phyloP scores from a whole-genome alignment of 2,888 invertebrate genomes.

The Gerris lacustris region DNA sequence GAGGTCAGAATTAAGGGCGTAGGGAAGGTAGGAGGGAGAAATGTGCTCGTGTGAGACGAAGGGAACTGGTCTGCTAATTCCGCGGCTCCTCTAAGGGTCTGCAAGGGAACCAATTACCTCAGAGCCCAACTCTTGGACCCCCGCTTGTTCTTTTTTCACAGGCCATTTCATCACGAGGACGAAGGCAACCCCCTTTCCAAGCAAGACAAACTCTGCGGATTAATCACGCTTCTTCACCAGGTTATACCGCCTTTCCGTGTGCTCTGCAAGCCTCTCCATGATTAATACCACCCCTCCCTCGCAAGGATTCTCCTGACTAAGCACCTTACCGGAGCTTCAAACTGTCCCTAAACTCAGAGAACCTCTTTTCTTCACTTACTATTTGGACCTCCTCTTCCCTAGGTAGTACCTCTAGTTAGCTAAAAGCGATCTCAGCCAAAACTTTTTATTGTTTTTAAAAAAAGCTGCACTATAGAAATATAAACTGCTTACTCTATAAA shows the following conservation, averaged over 20 bases:
- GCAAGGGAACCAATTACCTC: conserved; percentile 24
- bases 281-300: conserved; percentile 11
- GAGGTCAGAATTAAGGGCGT: background rate
- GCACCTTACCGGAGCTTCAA: background rate
- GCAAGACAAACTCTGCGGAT: conserved; percentile 25
- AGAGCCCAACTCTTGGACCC: conserved; percentile 9
- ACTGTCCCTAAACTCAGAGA: too few relatives aligned
- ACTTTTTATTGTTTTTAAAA: too few relatives aligned
- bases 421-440: too few relatives aligned
- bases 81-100: background rate
- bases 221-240: conserved; percentile 25
- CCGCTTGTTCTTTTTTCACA: conserved; percentile 21
- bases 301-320: conserved; percentile 1
- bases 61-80: conserved; percentile 13
- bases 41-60: conserved; percentile 14
- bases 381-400: too few relatives aligned
- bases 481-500: too few relatives aligned
- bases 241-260: background rate
- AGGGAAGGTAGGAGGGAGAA: conserved; percentile 12
- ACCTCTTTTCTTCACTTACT: too few relatives aligned
- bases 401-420: too few relatives aligned
- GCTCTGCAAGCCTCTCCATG: background rate
- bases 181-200: too few relatives aligned
- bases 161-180: conserved; percentile 28
- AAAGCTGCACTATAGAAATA: too few relatives aligned